A percentile compares a stretch with the other conserved stretches of the same genome.
These are phyloP conservation scores for Glaucidium brasilianum DNA, from an alignment of 2,113 vertebrate species.

Conservation along the genomic window DNA sequence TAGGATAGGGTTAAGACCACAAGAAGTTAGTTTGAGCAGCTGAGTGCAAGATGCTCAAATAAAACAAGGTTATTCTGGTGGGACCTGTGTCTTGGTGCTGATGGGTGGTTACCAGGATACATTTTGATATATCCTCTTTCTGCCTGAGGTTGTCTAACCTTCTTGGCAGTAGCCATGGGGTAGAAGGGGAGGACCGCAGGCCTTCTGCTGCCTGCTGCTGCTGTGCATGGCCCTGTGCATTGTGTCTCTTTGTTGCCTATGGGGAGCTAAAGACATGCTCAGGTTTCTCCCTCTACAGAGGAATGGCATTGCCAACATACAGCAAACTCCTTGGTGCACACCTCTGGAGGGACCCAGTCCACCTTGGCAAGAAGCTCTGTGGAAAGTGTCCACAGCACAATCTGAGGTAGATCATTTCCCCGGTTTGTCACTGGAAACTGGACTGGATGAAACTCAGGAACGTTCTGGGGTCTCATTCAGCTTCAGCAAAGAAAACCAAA, in stretches of 20 bases:
- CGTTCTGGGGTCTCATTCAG: accelerated
- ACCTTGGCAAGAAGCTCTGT: accelerated
- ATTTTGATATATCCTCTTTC: too few relatives aligned
- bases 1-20: too few relatives aligned
- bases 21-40: not conserved
- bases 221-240: not conserved
- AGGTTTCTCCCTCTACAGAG: not conserved
- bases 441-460: not conserved
- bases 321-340: not conserved
- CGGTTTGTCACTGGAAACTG: not conserved
- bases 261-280: not conserved
- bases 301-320: not conserved
- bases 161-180: not conserved
- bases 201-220: not conserved
- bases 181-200: not conserved
- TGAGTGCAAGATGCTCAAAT: not conserved
- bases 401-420: not conserved
- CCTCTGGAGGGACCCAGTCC: accelerated
- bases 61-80: not conserved
- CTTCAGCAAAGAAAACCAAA: not conserved
- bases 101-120: not conserved
- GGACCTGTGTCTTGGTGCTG: not conserved
- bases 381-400: not conserved
- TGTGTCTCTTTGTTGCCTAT: not conserved
- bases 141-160: not conserved